Base-by-base conservation (phyloP, 1,140 invertebrate species). In the Tenebrio molitor region DNA sequence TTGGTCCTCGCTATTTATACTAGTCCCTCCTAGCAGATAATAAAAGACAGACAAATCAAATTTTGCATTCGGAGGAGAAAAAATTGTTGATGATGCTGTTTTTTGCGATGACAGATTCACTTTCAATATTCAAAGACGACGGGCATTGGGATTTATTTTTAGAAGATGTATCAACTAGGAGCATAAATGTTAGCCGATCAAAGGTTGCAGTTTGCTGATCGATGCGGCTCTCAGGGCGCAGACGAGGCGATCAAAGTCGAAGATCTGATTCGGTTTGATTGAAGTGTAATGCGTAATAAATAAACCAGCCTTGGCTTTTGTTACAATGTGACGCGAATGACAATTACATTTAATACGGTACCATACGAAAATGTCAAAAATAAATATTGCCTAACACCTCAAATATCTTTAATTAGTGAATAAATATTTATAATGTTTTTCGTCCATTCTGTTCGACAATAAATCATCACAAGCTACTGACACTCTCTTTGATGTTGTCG, bases 361-460 rank as follows among this genome's bases (percentile, higher is more conserved):
- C 10, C 14, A 58, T 12, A 58, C 12, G 46, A 58, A 58, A 58
- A 58, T 58, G 3, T 25, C 10, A 14, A 29, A 58, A 25, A 29
- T 58, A 25, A 58, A 58, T 58, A 58, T 58, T 58, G 15, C 50
- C 4, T 6, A n/a, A 14, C n/a, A 4, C 29, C 29, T 25, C 12
- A 58, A 25, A 58, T 58, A 29, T 14, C 10, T 15, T 29, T 58
- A 58, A 58, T 58, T 58, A 15, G 21, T 58, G 29, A 58, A 58
- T 14, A 25, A 58, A 58, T 58, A 58, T 58, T 58, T 58, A 23
- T 15, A 15, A 12, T 19, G 1, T 25, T 33, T 33, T 29, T 3
- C 15, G 19, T 12, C 8, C 29, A 25, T 29, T 58, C 12, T 58
- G 4, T 58, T 29, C 19, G 21, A 50, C n/a, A 10, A 17, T 16